Evolutionary conservation across 2,888 invertebrate genomes (phyloP), one percentile per base, ranked within the genome.

Genomic region (Pachliopta kotzebuea): DNA sequence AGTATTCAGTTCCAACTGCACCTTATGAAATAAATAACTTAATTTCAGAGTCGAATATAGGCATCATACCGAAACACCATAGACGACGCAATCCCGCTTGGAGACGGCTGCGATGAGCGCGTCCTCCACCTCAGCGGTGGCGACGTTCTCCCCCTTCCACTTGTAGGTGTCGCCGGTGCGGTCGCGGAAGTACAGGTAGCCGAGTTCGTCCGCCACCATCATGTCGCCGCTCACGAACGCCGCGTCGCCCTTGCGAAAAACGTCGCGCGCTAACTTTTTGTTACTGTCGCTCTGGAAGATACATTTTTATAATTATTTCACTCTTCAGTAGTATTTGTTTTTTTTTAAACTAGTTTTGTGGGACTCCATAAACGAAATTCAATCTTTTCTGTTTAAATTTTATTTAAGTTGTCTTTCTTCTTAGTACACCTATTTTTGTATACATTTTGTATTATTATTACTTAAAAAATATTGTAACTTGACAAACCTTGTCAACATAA

Each of bases 111-210:
- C 96, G 68, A 96, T 96, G 70, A 99, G 93, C 14, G 97, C 95
- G 62, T 96, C 96, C 88, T 99, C 99, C 23, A 99, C 97, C 90
- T 99, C 99, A 0, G 96, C 95, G 0, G 99, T 99, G 65, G 98
- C 96, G 0, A 99, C 98, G 83, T 99, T 99, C 92, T 99, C 99
- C 18, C 99, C 99, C 80, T 97, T 96, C 98, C 98, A 98, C 76
- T 95, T 93, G 86, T 95, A 96, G 0, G 96, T 96, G 84, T 96
- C 96, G 2, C 96, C 96, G 59, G 95, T 96, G 79, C 99, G 94
- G 87, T 99, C 99, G 74, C 95, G 96, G 92, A 99, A 99, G 90
- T 94, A 98, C 78, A 97, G 94, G 88, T 97, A 98, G 52, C 98
- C 98, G n/a, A 96, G 92, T 72, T 98, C 96, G 84, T 99, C 98